Evolutionary conservation across 2,888 invertebrate species (phyloP), one percentile per base, ranked within the genome.

Genomic region (Exephanes ischioxanthus): DNA sequence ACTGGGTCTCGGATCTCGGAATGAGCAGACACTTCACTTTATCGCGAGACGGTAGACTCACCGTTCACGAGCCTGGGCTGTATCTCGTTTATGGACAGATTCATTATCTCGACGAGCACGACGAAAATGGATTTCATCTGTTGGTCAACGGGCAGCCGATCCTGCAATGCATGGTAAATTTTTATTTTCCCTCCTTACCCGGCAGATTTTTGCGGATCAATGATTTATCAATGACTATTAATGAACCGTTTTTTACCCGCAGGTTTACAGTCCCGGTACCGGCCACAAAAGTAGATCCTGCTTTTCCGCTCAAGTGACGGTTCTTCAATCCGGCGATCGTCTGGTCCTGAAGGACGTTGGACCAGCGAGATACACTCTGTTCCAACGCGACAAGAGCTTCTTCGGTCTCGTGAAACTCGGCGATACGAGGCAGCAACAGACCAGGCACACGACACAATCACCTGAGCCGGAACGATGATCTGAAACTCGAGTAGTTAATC

Each of bases 71-170:
- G 88, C 94, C 96, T 0, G 97, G 97, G 41, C 94, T 97, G 22
- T 97, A 97, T 93, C 95, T 97, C 79, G 95, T 97, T 68, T 97
- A 97, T 91, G 97, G 97, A 0, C 97, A 97, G 96, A 97, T 98
- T 85, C 97, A 96, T 94, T 97, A 97, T 92, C 94, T 97, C 84
- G 97, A 97, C 91, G 95, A 96, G 73, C 97, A 97, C 91, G 97
- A 97, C 91, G 95, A 96, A 58, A 97, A 97, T 88, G 97, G 97
- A 0, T 98, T 96, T 94, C 95, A 96, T 79, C 95, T 98, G 19
- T 96, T 96, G 91, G 94, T 94, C 11, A 95, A 96, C 79, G 95
- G 95, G 6, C 95, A 95, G 51, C 95, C 96, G 0, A 95, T 97
- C 30, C 94, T 97, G 19, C 97, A 97, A 89, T 98, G 98, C 93